Evolutionary conservation across 2,113 vertebrate genomes (phyloP).

Genomic region (Chloroceryle aenea): DNA sequence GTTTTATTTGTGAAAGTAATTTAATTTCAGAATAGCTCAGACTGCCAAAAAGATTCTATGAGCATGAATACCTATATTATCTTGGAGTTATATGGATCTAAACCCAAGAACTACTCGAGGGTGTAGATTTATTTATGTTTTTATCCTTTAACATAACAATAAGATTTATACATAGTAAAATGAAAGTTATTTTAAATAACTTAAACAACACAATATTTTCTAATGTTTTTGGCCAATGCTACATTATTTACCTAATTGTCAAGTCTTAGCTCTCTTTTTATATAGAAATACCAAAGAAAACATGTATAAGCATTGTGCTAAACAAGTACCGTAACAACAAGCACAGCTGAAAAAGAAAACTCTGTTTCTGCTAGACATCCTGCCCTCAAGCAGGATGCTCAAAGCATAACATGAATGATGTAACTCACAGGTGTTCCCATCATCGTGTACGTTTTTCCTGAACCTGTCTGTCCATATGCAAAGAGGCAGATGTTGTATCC

Average conservation of each 20-base stretch:
- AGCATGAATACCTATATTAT: not conserved
- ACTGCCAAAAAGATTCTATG: not conserved
- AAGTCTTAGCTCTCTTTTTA: not conserved
- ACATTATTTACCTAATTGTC: not conserved
- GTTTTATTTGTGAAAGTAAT: not conserved
- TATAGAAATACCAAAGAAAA: not conserved
- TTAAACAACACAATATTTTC: not conserved
- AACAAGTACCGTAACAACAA: not conserved
- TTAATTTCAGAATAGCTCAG: not conserved
- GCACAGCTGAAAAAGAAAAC: not conserved
- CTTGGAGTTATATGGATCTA: not conserved
- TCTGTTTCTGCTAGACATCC: not conserved
- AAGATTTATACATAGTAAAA: not conserved
- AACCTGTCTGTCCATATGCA: slow-evolving; percentile 97
- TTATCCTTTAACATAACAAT: not conserved
- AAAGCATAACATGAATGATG: not conserved
- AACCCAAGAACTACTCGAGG: not conserved
- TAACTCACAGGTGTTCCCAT: slow-evolving; percentile 94
- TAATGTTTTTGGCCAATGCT: not conserved
- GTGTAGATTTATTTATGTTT: not conserved
- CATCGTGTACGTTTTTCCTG: slow-evolving; percentile 99
- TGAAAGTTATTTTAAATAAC: not conserved
- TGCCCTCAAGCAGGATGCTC: not conserved
- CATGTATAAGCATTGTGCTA: not conserved
- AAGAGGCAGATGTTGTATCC: slow-evolving; percentile 99